Conservation (phyloP, 2,113 vertebrate species). For the Lipophrys pholis region DNA sequence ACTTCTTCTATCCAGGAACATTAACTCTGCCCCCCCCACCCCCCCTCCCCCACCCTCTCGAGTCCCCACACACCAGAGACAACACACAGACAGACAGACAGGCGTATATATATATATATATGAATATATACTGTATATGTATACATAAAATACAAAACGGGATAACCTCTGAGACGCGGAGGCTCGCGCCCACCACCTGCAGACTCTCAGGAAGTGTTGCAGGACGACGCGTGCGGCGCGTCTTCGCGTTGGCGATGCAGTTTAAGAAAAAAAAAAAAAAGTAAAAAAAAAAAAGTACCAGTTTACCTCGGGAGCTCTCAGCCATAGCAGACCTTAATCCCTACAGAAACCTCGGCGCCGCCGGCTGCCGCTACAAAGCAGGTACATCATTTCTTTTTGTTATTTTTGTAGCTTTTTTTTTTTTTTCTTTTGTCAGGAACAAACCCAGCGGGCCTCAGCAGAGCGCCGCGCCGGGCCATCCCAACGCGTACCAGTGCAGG, state of each 20-base stretch:
- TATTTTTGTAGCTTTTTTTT: background rate
- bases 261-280: conserved; percentile 31
- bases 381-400: conserved; percentile 46
- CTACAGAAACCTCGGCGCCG: conserved; percentile 58
- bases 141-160: conserved; percentile 59
- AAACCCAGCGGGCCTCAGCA: conserved; percentile 55
- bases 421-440: conserved; percentile 56
- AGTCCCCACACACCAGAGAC: conserved; percentile 81
- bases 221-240: conserved; percentile 21
- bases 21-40: too few species aligned
- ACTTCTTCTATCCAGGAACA: conserved; percentile 65
- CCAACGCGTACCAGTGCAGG: conserved; percentile 60
- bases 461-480: conserved; percentile 45
- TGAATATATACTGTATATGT: conserved; percentile 62
- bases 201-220: conserved; percentile 26
- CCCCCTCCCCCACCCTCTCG: too few species aligned
- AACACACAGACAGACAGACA: conserved; percentile 42
- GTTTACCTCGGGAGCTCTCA: conserved; percentile 81
- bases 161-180: conserved; percentile 72
- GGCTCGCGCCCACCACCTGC: conserved; percentile 42
- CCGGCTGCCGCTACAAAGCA: conserved; percentile 61
- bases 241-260: conserved; percentile 71
- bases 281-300: conserved; percentile 55
- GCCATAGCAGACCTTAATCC: conserved; percentile 75
- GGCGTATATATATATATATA: conserved; percentile 30